Evolutionary conservation across 2,797 vertebrate species (phyloP).

Genomic region (Peromyscus nudipes): DNA sequence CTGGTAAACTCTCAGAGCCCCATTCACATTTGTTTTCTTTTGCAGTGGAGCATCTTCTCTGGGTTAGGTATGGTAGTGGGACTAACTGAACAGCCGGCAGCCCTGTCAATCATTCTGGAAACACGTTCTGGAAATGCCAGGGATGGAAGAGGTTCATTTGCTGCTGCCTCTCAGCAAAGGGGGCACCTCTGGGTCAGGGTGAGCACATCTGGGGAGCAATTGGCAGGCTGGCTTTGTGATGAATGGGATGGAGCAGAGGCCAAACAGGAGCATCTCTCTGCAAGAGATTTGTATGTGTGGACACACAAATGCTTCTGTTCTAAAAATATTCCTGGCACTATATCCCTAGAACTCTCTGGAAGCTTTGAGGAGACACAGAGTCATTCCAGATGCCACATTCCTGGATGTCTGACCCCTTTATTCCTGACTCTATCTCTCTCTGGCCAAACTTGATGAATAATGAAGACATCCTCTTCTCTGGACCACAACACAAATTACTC

Average conservation of each 20-base stretch:
- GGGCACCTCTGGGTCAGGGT: conserved; percentile 21
- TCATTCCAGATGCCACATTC: neutral
- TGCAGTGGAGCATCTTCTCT: neutral
- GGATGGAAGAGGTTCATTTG: conserved; percentile 54
- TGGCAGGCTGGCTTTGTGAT: conserved; percentile 65
- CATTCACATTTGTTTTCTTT: conserved; percentile 34
- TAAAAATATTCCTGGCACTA: conserved; percentile 56
- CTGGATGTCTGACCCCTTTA: neutral
- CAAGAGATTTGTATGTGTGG: conserved; percentile 76
- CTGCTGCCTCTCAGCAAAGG: conserved; percentile 67
- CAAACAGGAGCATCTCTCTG: conserved; percentile 28
- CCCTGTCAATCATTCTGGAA: conserved; percentile 23
- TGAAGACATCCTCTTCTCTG: neutral
- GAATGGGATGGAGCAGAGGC: conserved; percentile 69
- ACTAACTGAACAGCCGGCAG: neutral
- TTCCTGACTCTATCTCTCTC: neutral
- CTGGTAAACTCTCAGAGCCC: neutral
- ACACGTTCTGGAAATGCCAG: neutral
- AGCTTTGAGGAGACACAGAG: neutral
- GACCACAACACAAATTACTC: neutral
- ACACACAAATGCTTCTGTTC: conserved; percentile 64
- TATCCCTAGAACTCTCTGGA: neutral
- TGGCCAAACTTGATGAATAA: conserved; percentile 21
- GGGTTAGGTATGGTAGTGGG: neutral
- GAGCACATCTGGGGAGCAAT: conserved; percentile 42